These are phyloP conservation scores for Spermophilus dauricus DNA, from an alignment of 2,113 vertebrate species.

Conservation along the genomic window DNA sequence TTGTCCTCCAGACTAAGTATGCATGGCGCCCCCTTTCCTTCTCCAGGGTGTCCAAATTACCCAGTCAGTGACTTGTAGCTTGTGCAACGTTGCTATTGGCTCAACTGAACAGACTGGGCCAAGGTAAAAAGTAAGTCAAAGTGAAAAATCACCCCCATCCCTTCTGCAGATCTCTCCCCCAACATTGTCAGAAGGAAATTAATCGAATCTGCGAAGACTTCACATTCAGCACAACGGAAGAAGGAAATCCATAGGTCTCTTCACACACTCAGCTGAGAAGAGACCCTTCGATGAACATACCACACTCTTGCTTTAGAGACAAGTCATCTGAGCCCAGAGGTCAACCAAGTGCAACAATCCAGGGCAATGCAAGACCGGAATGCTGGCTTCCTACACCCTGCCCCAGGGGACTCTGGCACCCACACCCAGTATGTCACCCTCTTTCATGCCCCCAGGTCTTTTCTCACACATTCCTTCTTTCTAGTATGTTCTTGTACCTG, in stretches of 20 bases:
- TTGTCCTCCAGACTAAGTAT: not conserved
- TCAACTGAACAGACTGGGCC: not conserved
- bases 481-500: not conserved
- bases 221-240: not conserved
- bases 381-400: not conserved
- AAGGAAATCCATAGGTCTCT: not conserved
- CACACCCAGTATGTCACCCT: too few relatives aligned
- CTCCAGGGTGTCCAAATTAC: not conserved
- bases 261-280: not conserved
- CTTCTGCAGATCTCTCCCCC: not conserved
- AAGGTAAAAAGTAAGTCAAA: not conserved
- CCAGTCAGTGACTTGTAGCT: not conserved
- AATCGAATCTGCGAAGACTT: not conserved
- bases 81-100: not conserved
- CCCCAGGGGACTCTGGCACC: accelerated
- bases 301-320: not conserved
- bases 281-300: not conserved
- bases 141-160: not conserved
- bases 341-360: not conserved
- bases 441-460: not conserved
- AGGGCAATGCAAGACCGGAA: not conserved
- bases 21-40: too few relatives aligned
- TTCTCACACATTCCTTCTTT: not conserved
- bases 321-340: not conserved
- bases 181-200: not conserved